These are phyloP conservation scores for Gouania willdenowi DNA, from an alignment of 2,797 vertebrate species.

Conservation along the genomic window DNA sequence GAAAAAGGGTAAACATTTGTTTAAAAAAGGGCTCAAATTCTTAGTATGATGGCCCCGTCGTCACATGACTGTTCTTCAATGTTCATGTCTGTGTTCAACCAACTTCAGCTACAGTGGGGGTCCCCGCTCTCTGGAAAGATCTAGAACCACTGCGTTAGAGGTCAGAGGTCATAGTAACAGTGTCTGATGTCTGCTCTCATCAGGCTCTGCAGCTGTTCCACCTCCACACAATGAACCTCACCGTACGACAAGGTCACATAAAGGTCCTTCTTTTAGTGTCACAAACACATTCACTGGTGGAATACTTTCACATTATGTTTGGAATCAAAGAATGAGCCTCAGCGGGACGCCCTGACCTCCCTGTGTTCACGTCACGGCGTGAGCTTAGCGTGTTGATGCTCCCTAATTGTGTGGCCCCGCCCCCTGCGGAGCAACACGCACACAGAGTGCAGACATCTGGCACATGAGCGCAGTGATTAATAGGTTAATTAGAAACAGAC, in stretches of 20 bases:
- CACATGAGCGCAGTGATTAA: conserved; percentile 67
- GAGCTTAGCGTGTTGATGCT: conserved; percentile 36
- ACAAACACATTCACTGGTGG: no score
- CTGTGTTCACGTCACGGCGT: conserved; percentile 31
- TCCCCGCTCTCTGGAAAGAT: no score
- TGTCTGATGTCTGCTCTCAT: conserved; percentile 9
- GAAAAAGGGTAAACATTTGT: no score
- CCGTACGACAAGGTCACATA: conserved; percentile 31
- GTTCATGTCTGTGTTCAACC: no score
- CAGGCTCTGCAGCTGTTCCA: conserved; percentile 50
- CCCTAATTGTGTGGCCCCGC: conserved; percentile 48
- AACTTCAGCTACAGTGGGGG: no score
- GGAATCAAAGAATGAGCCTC: no score
- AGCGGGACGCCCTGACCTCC: conserved; percentile 42
- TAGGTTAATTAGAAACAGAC: conserved; percentile 69
- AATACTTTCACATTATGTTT: no score
- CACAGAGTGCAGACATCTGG: conserved; percentile 60
- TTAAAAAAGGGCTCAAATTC: no score
- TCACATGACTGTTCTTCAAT: no score
- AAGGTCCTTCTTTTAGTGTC: no score
- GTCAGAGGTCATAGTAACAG: conserved; percentile 11
- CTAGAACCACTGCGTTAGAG: no score
- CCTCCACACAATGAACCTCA: conserved; percentile 28
- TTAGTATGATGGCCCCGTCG: no score
- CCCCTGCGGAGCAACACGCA: conserved; percentile 38